These are phyloP conservation scores for Cepaea nemoralis DNA, from an alignment of 1,140 invertebrate species.

Conservation along the genomic window DNA sequence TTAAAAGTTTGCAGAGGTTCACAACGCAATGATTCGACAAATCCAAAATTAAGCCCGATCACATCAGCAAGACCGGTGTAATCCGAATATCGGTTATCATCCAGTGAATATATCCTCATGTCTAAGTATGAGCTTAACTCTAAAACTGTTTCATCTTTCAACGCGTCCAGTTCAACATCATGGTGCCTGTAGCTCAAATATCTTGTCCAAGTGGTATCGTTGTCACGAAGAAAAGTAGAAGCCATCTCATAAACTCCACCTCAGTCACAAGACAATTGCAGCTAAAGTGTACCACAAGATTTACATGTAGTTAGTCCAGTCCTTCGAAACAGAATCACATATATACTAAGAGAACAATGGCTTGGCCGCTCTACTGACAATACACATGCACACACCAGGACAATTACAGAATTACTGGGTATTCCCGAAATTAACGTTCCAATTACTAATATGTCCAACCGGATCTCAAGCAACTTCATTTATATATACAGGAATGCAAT, in stretches of 20 bases:
- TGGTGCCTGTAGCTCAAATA: neutral
- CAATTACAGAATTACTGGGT: no score
- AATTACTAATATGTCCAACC: no score
- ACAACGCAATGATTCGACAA: neutral
- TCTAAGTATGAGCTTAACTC: neutral
- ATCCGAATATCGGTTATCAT: neutral
- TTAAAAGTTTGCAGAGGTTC: neutral
- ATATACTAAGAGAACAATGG: no score
- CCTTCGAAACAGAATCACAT: no score
- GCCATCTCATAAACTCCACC: neutral
- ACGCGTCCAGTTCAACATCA: neutral
- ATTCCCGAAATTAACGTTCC: no score
- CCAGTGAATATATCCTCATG: neutral
- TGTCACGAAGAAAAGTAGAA: neutral
- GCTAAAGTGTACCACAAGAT: no score
- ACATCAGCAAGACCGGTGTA: neutral
- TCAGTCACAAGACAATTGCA: no score
- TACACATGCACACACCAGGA: no score
- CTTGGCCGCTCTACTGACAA: no score
- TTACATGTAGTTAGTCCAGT: no score
- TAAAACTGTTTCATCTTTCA: neutral
- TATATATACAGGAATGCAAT: no score
- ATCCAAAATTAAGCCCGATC: neutral
- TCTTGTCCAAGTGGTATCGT: neutral
- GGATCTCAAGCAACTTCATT: no score